A percentile compares a stretch with the other conserved stretches of the same genome.
Evolutionary conservation across 2,888 invertebrate genomes (phyloP).

Genomic region (Lycocerus yunnanus): DNA sequence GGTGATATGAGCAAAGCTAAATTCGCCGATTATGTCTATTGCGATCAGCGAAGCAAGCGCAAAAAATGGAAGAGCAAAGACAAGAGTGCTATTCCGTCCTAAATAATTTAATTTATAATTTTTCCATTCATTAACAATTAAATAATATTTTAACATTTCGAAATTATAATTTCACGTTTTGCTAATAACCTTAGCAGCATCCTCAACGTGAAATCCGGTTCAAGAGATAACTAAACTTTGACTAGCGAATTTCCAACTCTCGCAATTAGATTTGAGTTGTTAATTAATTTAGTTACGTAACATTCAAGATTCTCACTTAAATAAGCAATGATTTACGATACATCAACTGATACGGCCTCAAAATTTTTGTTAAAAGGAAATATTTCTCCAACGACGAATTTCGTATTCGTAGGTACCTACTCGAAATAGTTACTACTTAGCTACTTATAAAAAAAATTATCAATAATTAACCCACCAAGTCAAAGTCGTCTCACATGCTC

Average conservation of each 20-base stretch:
- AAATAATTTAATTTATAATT: not conserved
- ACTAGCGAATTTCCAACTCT: slow-evolving; percentile 18
- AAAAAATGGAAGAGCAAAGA: too few species aligned
- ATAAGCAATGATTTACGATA: not conserved
- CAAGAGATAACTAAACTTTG: slow-evolving; percentile 18
- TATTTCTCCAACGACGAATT: not conserved
- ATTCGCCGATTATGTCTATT: not conserved
- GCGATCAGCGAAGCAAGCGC: not conserved
- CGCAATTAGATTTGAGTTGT: slow-evolving; percentile 17
- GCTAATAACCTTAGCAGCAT: not conserved
- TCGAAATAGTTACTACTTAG: too few species aligned
- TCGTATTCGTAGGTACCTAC: too few species aligned
- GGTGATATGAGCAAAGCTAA: not conserved
- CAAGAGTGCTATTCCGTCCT: too few species aligned
- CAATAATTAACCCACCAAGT: not conserved
- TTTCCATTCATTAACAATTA: not conserved
- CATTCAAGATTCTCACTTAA: slow-evolving; percentile 16
- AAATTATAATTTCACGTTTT: not conserved
- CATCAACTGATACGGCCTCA: not conserved
- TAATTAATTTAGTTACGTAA: slow-evolving; percentile 25
- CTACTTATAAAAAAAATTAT: too few species aligned
- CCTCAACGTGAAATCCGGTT: not conserved
- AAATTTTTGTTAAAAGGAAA: not conserved
- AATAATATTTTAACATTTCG: not conserved
- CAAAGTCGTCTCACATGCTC: not conserved